A percentile compares a stretch with the other conserved stretches of the same genome.
Conservation (phyloP, 1,140 invertebrate species). For the Caenorhabditis brenneri region DNA sequence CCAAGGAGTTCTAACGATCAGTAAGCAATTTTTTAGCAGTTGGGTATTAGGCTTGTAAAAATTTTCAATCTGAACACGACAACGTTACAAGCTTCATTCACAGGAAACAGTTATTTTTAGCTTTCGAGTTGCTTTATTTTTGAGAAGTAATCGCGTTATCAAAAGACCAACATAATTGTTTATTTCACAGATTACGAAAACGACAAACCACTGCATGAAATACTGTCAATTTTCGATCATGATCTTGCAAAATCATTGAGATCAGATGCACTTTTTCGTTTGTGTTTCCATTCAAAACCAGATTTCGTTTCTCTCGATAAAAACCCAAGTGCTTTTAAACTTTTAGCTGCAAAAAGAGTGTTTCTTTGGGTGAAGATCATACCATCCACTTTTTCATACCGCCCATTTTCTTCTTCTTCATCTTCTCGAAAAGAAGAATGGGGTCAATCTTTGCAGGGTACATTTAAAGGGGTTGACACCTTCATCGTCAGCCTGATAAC, state of each 20-base stretch:
- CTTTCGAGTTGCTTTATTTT: no score
- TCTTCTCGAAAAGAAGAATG: no score
- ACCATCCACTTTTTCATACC: not conserved
- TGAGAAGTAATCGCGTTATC: no score
- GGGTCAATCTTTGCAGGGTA: not conserved
- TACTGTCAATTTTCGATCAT: not conserved
- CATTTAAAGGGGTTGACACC: not conserved
- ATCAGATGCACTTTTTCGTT: slow-evolving; percentile 28
- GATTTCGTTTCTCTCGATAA: not conserved
- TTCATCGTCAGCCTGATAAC: not conserved
- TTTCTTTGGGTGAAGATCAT: not conserved
- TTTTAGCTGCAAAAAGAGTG: not conserved
- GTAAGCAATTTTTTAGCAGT: no score
- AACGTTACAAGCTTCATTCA: no score
- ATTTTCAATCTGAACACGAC: no score
- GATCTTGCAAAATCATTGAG: slow-evolving; percentile 31
- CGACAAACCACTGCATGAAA: not conserved
- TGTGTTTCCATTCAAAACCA: not conserved
- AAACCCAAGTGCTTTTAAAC: slow-evolving; percentile 14
- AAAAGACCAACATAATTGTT: no score
- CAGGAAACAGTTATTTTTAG: no score
- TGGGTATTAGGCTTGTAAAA: no score
- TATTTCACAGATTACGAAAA: not conserved
- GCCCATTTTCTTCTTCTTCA: not conserved
- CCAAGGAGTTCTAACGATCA: no score